Base-by-base conservation (phyloP, 2,797 vertebrate species). In the Atherinosoma microstoma region DNA sequence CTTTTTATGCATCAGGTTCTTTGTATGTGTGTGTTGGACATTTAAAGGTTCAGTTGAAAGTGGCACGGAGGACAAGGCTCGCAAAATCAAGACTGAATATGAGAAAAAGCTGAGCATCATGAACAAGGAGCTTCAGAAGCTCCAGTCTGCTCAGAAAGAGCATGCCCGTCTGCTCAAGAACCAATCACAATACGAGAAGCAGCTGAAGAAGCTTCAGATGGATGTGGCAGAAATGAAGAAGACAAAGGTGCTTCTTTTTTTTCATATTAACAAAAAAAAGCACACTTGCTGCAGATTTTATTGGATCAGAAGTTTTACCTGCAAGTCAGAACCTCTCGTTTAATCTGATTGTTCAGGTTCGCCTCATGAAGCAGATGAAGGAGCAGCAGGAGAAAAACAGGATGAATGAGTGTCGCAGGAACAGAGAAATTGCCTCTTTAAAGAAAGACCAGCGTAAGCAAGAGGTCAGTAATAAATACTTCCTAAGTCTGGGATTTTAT, bases 321-420 rank as follows among this genome's bases (percentile, higher is more conserved):
- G 35, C 4, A 22, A 18, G 22, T 24, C 29, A 42, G 6, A 45
- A 53, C 20, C 45, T 32, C 10, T 3, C 12, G 53, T 61, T 53
- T 10, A 18, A 30, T 58, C 13, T 45, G 29, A 12, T 59, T 0
- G 51, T 4, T 35, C 82, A 99, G 98, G 97, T 99, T 67, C 96
- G 97, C 65, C 94, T 99, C 73, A 99, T 99, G 98, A 98, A 98
- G 85, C 97, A 99, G 94, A 99, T 99, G 97, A 98, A 98, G 89
- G 98, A 99, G 85, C 97, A 99, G 67, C 98, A 99, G 92, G 98
- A 99, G 89, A 99, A 96, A 90, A 97, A 96, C 81, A 92, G 97
- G 71, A 87, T 97, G 95, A 96, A 95, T 2, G 98, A 99, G 78
- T 96, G 96, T 29, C 95, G 96, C 83, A 94, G 97, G 87, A 98